Conservation (phyloP, 2,113 vertebrate species). For the Tetraodon nigroviridis region DNA sequence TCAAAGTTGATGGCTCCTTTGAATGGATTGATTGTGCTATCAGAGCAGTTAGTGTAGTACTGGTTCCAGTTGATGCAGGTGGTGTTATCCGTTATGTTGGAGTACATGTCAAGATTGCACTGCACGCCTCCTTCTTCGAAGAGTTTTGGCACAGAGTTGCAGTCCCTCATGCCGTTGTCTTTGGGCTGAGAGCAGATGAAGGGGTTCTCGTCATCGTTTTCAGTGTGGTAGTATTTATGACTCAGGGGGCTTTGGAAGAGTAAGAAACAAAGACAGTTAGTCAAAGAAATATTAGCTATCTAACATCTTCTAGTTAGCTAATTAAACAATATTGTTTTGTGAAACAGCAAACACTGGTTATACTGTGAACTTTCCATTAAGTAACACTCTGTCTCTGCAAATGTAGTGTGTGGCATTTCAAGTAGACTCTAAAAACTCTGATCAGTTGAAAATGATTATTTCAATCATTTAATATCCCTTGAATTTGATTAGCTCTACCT, state of each 20-base stretch:
- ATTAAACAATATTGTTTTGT: neutral
- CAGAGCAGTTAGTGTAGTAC: slow-evolving; percentile 94
- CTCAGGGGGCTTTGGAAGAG: slow-evolving; percentile 75
- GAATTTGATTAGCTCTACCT: slow-evolving; percentile 21
- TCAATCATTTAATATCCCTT: slow-evolving; percentile 3
- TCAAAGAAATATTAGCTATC: no score
- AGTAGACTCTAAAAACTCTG: slow-evolving; percentile 2
- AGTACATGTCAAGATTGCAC: slow-evolving; percentile 82
- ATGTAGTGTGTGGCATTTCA: neutral
- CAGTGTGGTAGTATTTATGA: slow-evolving; percentile 88
- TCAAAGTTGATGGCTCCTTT: slow-evolving; percentile 99
- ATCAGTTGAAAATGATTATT: no score
- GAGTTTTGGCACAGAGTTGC: slow-evolving; percentile 80
- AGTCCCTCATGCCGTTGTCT: slow-evolving; percentile 92
- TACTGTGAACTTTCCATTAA: neutral
- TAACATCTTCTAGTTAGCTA: no score
- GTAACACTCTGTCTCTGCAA: neutral
- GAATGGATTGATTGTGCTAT: slow-evolving; percentile 89
- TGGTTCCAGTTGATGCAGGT: slow-evolving; percentile 98
- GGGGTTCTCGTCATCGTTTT: slow-evolving; percentile 93
- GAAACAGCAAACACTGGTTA: neutral
- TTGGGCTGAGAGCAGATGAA: slow-evolving; percentile 93
- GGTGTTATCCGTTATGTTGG: slow-evolving; percentile 92
- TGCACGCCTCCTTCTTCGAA: slow-evolving; percentile 82
- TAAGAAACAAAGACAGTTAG: neutral